Conservation (phyloP, 1,140 invertebrate species). For the Patella vulgata region DNA sequence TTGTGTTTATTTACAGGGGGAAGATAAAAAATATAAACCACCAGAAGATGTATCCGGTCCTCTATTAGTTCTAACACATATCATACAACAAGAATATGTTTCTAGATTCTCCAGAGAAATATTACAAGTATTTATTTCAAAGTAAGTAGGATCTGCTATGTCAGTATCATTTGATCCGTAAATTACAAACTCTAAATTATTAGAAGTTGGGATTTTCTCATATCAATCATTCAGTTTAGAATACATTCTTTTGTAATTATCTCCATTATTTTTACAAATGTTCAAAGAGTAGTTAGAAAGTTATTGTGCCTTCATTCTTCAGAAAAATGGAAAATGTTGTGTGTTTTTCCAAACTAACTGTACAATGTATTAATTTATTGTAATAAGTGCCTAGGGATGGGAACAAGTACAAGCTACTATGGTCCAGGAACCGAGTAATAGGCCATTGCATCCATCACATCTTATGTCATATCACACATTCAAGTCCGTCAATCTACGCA, state of each 20-base stretch:
- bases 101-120: slow-evolving; percentile 54
- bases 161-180: not conserved
- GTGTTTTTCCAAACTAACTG: no score
- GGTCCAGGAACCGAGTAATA: no score
- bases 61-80: slow-evolving; percentile 57
- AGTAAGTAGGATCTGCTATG: slow-evolving; percentile 33
- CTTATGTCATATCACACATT: no score
- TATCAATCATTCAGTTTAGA: not conserved
- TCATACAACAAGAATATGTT: slow-evolving; percentile 60
- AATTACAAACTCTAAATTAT: not conserved
- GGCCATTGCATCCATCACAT: no score
- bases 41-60: slow-evolving; percentile 60
- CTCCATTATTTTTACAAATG: not conserved
- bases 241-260: not conserved
- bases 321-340: no score
- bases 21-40: slow-evolving; percentile 63
- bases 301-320: no score
- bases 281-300: not conserved
- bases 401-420: no score
- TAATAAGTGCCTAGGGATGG: no score
- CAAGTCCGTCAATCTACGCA: no score
- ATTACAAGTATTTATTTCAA: slow-evolving; percentile 58
- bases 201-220: not conserved
- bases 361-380: no score
- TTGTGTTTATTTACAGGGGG: slow-evolving; percentile 42